Conservation (phyloP, 2,888 invertebrate species). For the Arge pagana region DNA sequence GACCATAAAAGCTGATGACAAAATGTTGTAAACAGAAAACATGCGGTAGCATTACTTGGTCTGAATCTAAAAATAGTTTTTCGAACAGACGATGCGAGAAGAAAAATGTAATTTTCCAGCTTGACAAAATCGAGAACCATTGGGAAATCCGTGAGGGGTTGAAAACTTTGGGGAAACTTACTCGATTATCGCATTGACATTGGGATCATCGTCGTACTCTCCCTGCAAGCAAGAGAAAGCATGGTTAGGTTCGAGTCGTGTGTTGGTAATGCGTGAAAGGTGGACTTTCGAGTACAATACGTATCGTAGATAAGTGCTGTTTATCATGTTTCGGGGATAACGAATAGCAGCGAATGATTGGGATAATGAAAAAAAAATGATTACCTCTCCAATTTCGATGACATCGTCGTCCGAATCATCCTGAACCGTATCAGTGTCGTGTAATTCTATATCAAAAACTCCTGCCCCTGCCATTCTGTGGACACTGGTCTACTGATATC, state of each 20-base stretch:
- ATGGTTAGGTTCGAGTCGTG: conserved; percentile 23
- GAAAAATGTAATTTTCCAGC: conserved; percentile 1
- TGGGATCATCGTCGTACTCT: conserved; percentile 78
- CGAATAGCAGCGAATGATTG: conserved; percentile 16
- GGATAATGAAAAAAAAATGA: conserved; percentile 29
- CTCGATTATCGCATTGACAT: conserved; percentile 77
- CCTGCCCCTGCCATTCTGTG: conserved; percentile 81
- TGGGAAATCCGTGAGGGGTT: conserved; percentile 4
- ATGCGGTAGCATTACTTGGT: conserved; percentile 8
- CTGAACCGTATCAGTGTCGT: conserved; percentile 70
- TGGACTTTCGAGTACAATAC: too few relatives aligned
- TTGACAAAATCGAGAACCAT: conserved; percentile 13
- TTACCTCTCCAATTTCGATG: conserved; percentile 86
- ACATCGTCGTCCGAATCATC: conserved; percentile 89
- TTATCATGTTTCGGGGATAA: neutral
- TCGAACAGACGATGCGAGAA: too few relatives aligned
- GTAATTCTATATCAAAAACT: conserved; percentile 92
- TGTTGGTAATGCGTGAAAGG: neutral
- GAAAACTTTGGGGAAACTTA: conserved; percentile 62
- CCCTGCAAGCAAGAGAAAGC: conserved; percentile 66
- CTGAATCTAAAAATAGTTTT: conserved; percentile 13
- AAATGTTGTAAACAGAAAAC: conserved; percentile 5
- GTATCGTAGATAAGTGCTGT: neutral
- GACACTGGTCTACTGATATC: conserved; percentile 27
- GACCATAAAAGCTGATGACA: conserved; percentile 5